phyloP scores from a whole-genome alignment of 2,797 vertebrate species.

The Ctenopoma kingsleyae region DNA sequence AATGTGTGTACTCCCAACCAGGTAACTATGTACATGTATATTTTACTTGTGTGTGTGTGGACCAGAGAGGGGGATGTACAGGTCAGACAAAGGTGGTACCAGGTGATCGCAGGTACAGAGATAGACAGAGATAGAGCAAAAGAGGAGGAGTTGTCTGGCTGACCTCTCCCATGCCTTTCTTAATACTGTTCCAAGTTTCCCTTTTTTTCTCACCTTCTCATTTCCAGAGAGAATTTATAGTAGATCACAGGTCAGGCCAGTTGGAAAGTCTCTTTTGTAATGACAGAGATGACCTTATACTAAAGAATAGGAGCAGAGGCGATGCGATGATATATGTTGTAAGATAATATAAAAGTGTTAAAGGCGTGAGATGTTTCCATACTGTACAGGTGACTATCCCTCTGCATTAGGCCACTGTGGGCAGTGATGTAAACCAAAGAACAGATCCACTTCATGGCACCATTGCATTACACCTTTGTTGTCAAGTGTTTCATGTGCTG shows the following conservation, averaged over 20 bases:
- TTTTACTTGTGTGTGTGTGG: conserved; percentile 33
- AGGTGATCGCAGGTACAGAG: conserved; percentile 79
- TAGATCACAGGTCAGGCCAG: not conserved
- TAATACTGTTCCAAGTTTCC: conserved; percentile 22
- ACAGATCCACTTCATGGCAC: not conserved
- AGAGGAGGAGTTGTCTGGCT: conserved; percentile 35
- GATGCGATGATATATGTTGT: not conserved
- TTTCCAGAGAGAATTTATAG: conserved; percentile 1
- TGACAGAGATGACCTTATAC: not conserved
- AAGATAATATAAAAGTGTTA: not conserved
- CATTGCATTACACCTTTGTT: not conserved
- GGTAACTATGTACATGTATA: conserved; percentile 44
- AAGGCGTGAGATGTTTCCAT: not conserved
- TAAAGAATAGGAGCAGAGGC: not conserved
- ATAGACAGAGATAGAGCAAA: conserved; percentile 25
- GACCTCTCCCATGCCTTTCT: conserved; percentile 17
- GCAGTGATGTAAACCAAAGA: not conserved
- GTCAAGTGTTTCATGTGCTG: not conserved
- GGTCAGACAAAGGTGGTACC: conserved; percentile 74
- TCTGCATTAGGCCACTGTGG: not conserved
- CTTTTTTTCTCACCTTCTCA: conserved; percentile 17
- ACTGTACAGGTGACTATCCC: not conserved
- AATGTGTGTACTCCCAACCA: conserved; percentile 70
- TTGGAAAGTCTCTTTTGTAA: not conserved
- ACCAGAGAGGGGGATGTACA: conserved; percentile 41